Evolutionary conservation across 2,888 invertebrate genomes (phyloP), one percentile per base, ranked within the genome.

Genomic region (Ganaspis brasiliensis): DNA sequence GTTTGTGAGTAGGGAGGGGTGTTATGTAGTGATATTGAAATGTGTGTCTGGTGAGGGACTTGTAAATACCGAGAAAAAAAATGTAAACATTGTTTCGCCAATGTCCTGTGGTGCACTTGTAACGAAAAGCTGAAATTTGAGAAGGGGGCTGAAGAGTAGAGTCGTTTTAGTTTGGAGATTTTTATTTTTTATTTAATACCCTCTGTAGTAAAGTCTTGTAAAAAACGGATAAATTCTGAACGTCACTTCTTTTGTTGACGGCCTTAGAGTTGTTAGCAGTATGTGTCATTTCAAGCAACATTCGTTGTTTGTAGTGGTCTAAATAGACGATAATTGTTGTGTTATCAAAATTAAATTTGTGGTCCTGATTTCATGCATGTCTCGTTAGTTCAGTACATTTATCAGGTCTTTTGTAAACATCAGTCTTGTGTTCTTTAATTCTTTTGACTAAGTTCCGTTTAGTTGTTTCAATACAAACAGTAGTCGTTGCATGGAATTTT

Each of bases 381-480:
- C 19, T 59, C 57, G 72, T 61, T 3, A 14, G 14, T 37, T 14
- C 3, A 59, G 52, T 52, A 9, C 52, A 52, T 5, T 52, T 31
- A 1, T 37, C 52, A 1, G 72, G 35, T 8, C 19, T 31, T 40
- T 31, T 35, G 21, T 67, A 67, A 5, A 55, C n/a, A 16, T 72
- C 71, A 49, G 72, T 72, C 73, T 73, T 61, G 49, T 75, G 75
- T 71, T 78, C 75, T 19, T 61, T 70, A 6, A 63, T 35, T 24
- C 72, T 5, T n/a, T 24, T 57, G 37, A 24, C 67, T 12, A 75
- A 19, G 31, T 21, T 26, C 14, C 73, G 61, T 37, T 73, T 78
- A 1, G 79, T 79, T 49, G 74, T 59, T 8, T 72, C 74, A 4
- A 79, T 74, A 40, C 76, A 76, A n/a, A 56, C 26, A 5, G 52